Conservation (phyloP, 1,140 invertebrate species). For the Aculops lycopersici region DNA sequence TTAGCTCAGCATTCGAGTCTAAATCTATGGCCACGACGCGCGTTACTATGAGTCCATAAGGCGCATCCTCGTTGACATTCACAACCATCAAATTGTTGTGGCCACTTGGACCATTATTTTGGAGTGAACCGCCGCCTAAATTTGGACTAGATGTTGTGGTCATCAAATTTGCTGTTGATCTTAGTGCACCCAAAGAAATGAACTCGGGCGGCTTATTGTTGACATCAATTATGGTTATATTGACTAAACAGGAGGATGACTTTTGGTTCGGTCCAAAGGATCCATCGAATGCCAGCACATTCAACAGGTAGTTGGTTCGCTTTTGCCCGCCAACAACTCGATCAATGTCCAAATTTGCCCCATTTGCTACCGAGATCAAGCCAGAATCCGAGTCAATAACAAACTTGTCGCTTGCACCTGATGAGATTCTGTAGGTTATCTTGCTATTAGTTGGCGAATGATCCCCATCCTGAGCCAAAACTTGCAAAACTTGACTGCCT, state of each 20-base stretch:
- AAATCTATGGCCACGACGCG: conserved; percentile 36
- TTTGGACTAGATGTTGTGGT: background rate
- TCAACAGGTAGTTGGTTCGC: conserved; percentile 15
- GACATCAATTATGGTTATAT: conserved; percentile 53
- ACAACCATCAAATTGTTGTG: conserved; percentile 23
- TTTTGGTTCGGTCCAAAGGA: conserved; percentile 14
- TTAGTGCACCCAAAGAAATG: conserved; percentile 10
- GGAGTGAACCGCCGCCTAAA: background rate
- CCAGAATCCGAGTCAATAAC: conserved; percentile 48
- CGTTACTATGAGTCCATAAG: conserved; percentile 19
- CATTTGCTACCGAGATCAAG: conserved; percentile 43
- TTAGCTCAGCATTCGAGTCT: conserved; percentile 35
- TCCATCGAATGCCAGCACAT: background rate
- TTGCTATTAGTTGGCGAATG: conserved; percentile 50
- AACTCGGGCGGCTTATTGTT: conserved; percentile 59
- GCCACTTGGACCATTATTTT: background rate
- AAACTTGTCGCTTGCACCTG: conserved; percentile 64
- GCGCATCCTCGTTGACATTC: conserved; percentile 35
- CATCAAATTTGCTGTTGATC: background rate
- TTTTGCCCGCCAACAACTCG: background rate
- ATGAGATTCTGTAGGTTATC: conserved; percentile 51
- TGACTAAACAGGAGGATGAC: conserved; percentile 22
- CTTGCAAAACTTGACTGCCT: conserved; percentile 36
- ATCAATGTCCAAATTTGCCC: conserved; percentile 41
- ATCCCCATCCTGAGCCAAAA: conserved; percentile 46